Percentiles rank a stretch among this genome's conserved stretches.
phyloP scores from a whole-genome alignment of 2,888 invertebrate species.

The Perithous albicinctus region DNA sequence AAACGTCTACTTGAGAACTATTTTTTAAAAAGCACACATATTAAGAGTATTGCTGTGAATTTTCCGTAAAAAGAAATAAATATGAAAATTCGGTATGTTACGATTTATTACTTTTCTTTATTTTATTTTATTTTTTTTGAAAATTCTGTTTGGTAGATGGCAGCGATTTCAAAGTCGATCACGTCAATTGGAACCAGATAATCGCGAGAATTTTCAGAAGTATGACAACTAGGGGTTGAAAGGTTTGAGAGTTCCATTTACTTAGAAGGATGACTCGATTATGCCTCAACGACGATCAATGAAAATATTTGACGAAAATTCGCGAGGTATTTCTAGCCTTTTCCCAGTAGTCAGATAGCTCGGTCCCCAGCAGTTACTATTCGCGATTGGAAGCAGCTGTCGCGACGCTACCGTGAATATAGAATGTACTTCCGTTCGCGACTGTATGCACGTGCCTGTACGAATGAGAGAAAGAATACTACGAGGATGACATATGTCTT shows the following conservation, averaged over 20 bases:
- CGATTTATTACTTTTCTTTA: not conserved
- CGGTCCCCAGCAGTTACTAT: slow-evolving; percentile 32
- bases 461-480: slow-evolving; percentile 50
- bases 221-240: too few species aligned
- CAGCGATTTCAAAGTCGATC: too few species aligned
- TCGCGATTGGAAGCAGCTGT: slow-evolving; percentile 76
- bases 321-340: slow-evolving; percentile 19
- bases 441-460: slow-evolving; percentile 37
- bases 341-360: slow-evolving; percentile 9
- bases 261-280: not conserved
- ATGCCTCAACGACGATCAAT: slow-evolving; percentile 12
- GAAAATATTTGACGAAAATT: slow-evolving; percentile 26
- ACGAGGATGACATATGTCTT: slow-evolving; percentile 68
- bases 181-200: too few species aligned
- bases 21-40: too few species aligned
- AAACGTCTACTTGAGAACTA: too few species aligned
- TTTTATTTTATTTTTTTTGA: too few species aligned
- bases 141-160: too few species aligned
- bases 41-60: too few species aligned
- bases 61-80: too few species aligned
- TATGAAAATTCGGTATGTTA: too few species aligned
- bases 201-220: too few species aligned
- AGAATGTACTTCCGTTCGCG: slow-evolving; percentile 58
- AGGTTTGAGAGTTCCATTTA: not conserved
- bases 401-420: slow-evolving; percentile 72